Evolutionary conservation across 1,140 invertebrate species (phyloP).

Genomic region (Brachionus paranguensis): DNA sequence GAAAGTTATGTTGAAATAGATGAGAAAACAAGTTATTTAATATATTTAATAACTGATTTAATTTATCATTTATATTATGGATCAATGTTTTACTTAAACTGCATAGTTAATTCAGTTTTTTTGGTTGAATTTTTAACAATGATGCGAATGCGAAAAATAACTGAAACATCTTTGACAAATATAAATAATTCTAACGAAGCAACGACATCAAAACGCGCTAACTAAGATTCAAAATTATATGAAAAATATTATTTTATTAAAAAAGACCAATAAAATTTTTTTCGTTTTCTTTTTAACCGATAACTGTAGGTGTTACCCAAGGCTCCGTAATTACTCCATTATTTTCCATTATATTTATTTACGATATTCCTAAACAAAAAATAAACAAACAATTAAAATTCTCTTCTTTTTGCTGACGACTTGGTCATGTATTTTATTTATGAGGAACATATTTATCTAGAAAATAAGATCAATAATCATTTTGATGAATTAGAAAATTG

Average conservation of each 20-base stretch:
- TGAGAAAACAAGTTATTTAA: background rate
- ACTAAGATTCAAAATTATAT: background rate
- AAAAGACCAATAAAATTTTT: background rate
- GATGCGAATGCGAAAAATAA: background rate
- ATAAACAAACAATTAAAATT: too few species aligned
- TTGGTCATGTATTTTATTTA: too few species aligned
- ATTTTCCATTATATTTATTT: too few species aligned
- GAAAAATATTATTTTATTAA: background rate
- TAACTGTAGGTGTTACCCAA: too few species aligned
- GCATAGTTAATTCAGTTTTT: background rate
- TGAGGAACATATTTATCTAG: too few species aligned
- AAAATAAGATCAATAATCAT: too few species aligned
- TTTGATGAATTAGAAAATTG: too few species aligned
- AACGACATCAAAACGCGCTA: background rate
- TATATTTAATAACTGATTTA: background rate
- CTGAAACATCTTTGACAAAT: background rate
- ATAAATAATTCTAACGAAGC: background rate
- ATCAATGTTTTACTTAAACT: conserved; percentile 1
- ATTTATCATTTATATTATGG: background rate
- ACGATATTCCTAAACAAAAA: too few species aligned
- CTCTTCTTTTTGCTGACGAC: too few species aligned
- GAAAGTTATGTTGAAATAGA: background rate
- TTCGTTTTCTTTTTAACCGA: background rate
- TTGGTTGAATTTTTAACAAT: background rate
- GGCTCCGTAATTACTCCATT: too few species aligned